Base-by-base conservation (phyloP, 2,888 invertebrate species). In the Lagria hirta region DNA sequence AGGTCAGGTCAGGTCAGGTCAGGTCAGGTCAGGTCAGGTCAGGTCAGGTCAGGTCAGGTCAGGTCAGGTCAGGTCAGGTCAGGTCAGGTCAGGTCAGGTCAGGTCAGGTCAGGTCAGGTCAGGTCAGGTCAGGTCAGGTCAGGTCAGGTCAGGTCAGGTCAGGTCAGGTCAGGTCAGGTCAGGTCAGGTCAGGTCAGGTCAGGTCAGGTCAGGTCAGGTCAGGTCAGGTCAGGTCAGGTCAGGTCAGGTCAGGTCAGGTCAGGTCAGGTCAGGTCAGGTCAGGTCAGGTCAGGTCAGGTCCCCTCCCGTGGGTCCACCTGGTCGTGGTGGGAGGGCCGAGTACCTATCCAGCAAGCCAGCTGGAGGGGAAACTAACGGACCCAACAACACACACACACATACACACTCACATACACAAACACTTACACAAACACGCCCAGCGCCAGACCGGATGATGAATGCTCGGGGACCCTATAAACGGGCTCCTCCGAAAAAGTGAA, bases 51-150 rank as follows among this genome's bases (percentile, higher is more conserved):
- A 27, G 27, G 27, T 27, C 27, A 27, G 27, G 30, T 30, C 17
- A 30, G 30, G 30, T 30, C 17, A 16, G 4, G 4, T 30, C 30
- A 30, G 30, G 30, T 30, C 30, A 30, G 30, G 30, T 30, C 30
- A 30, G 30, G 30, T 30, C 28, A 27, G 27, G 27, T 27, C 27
- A 27, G 27, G 27, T 27, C 27, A 27, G 27, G 12, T 12, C 27
- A 27, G 12, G 24, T 24, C 27, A 27, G 27, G 27, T 5, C 11
- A 11, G 27, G 27, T 27, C 27, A 27, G 27, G 27, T 27, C 27
- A 27, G 27, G 27, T 27, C 27, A 27, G 24, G 24, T 24, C 27
- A 27, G 27, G 27, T 27, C 27, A 27, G 27, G 27, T 27, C 27
- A 27, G 27, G 27, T 27, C 27, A 27, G 27, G 27, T 27, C 27